phyloP scores from a whole-genome alignment of 2,888 invertebrate species.

The Drosophila limbata region DNA sequence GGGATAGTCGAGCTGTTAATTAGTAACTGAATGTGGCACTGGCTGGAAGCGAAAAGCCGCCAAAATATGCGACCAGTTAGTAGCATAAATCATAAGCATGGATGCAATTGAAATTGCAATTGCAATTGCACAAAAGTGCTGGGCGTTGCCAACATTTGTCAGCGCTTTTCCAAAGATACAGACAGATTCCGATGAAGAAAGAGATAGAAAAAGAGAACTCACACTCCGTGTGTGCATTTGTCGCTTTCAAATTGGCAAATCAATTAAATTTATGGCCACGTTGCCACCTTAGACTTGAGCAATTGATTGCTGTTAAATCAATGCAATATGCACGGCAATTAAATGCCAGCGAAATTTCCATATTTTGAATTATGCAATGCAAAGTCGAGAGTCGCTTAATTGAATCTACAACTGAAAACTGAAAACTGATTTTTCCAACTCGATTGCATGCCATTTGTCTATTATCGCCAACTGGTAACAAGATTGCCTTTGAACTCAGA shows the following conservation, averaged over 20 bases:
- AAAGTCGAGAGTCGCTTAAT: conserved; percentile 39
- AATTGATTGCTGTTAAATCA: conserved; percentile 64
- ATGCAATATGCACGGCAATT: conserved; percentile 57
- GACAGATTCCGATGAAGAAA: background rate
- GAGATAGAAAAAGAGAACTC: background rate
- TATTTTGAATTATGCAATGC: conserved; percentile 66
- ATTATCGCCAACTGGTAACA: conserved; percentile 21
- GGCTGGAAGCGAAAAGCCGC: conserved; percentile 24
- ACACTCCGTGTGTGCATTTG: conserved; percentile 23
- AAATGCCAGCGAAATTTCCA: conserved; percentile 66
- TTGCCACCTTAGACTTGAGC: conserved; percentile 65
- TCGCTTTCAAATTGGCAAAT: conserved; percentile 71
- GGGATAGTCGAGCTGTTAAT: conserved; percentile 73
- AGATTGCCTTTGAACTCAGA: conserved; percentile 43
- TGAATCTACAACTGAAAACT: conserved; percentile 42
- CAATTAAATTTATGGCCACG: conserved; percentile 75
- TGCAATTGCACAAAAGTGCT: conserved; percentile 35
- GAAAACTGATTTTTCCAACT: conserved; percentile 37
- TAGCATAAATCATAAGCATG: conserved; percentile 21
- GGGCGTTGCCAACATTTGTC: conserved; percentile 73
- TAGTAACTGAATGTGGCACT: conserved; percentile 52
- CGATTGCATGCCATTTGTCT: conserved; percentile 30
- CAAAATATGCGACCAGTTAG: conserved; percentile 39
- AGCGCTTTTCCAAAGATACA: conserved; percentile 38
- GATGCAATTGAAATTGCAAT: conserved; percentile 37